These are phyloP conservation scores for Nannospalax galili DNA, from an alignment of 2,113 vertebrate genomes.

Conservation along the genomic window DNA sequence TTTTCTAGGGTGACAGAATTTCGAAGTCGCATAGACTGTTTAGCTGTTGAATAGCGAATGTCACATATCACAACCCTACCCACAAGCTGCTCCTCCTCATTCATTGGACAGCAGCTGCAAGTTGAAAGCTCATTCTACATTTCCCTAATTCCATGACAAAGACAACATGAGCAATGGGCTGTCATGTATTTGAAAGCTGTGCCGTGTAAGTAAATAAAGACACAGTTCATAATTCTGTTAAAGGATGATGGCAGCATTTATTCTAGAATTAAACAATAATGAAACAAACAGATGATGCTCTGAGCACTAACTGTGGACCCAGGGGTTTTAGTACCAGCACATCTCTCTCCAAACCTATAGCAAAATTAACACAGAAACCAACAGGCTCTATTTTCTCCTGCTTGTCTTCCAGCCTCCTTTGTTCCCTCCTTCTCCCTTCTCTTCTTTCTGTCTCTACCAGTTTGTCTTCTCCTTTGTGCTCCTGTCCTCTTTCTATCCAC, in stretches of 20 bases:
- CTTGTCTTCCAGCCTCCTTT: neutral
- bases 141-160: conserved; percentile 85
- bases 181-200: conserved; percentile 81
- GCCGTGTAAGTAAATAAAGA: conserved; percentile 84
- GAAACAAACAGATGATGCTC: conserved; percentile 77
- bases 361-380: neutral
- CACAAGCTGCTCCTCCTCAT: conserved; percentile 68
- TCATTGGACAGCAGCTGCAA: conserved; percentile 75
- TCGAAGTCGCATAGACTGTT: conserved; percentile 73
- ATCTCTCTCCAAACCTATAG: conserved; percentile 50
- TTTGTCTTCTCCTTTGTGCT: neutral
- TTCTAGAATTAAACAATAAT: conserved; percentile 83
- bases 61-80: conserved; percentile 73
- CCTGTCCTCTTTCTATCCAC: neutral
- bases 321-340: conserved; percentile 52
- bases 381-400: neutral
- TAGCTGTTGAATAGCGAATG: conserved; percentile 75
- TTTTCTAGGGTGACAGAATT: conserved; percentile 80
- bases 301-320: conserved; percentile 56
- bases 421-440: neutral
- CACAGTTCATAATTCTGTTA: conserved; percentile 80
- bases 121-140: conserved; percentile 83
- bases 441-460: neutral
- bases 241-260: conserved; percentile 81
- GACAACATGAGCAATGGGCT: conserved; percentile 83